These are phyloP conservation scores for Scaptomyza polygonia DNA, from an alignment of 2,888 invertebrate genomes.

Conservation along the genomic window DNA sequence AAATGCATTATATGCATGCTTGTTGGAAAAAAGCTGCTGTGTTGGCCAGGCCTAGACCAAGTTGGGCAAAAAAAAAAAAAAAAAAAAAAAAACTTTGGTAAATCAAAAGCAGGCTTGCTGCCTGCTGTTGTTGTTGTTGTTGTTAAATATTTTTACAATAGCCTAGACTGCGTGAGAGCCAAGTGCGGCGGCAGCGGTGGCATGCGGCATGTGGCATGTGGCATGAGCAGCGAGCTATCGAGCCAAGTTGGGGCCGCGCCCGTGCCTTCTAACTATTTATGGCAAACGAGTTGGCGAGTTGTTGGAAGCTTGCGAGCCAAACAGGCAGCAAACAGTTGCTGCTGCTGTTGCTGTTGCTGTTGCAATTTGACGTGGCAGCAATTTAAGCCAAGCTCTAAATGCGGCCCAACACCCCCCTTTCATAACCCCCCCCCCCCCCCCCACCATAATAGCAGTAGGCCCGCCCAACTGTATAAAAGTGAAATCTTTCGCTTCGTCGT, in stretches of 20 bases:
- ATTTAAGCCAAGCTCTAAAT: slow-evolving; percentile 47
- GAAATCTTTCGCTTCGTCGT: slow-evolving; percentile 58
- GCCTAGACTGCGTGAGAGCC: slow-evolving; percentile 66
- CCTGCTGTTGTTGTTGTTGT: slow-evolving; percentile 40
- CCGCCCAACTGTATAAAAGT: slow-evolving; percentile 57
- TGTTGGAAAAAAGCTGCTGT: slow-evolving; percentile 42
- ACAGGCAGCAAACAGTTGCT: slow-evolving; percentile 33
- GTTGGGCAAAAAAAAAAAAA: slow-evolving; percentile 54
- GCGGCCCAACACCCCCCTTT: neutral
- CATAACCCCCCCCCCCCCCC: neutral
- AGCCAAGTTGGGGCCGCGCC: slow-evolving; percentile 75
- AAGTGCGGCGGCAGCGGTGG: slow-evolving; percentile 14
- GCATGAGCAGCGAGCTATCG: slow-evolving; percentile 34
- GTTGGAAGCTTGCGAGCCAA: slow-evolving; percentile 28
- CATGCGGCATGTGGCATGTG: slow-evolving; percentile 37
- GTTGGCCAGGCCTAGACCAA: slow-evolving; percentile 61
- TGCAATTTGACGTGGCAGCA: slow-evolving; percentile 59
- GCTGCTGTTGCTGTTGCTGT: slow-evolving; percentile 35
- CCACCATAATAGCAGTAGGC: neutral
- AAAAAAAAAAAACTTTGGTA: slow-evolving; percentile 68
- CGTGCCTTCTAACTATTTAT: slow-evolving; percentile 80
- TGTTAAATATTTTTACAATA: slow-evolving; percentile 75
- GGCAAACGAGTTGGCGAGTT: slow-evolving; percentile 71
- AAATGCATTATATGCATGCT: slow-evolving; percentile 23
- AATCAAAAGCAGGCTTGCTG: slow-evolving; percentile 50